A percentile compares a stretch with the other conserved stretches of the same genome.
phyloP scores from a whole-genome alignment of 1,140 invertebrate species.

The Phymastichus coffea region DNA sequence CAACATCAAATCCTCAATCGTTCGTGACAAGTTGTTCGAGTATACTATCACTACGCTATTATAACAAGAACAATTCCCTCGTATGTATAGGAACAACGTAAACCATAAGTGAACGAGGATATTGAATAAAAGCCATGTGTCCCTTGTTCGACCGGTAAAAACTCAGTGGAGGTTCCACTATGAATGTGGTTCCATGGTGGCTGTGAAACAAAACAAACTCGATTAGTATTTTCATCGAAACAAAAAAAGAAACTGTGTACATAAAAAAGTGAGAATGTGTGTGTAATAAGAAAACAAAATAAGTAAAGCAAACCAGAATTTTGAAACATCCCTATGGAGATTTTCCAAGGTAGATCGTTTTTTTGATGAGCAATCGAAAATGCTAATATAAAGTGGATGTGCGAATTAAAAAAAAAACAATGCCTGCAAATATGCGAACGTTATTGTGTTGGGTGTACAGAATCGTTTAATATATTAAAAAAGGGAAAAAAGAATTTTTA shows the following conservation, averaged over 20 bases:
- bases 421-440: constrained; percentile 4
- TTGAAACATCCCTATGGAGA: too few species aligned
- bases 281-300: too few species aligned
- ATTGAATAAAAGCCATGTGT: constrained; percentile 10
- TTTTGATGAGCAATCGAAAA: too few species aligned
- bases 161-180: constrained; percentile 3
- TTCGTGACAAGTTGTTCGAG: constrained; percentile 51
- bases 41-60: constrained; percentile 51
- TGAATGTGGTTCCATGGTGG: constrained; percentile 21
- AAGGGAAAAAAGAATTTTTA: too few species aligned
- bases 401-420: constrained; percentile 2
- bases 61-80: constrained; percentile 50
- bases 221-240: constrained; percentile 24
- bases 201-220: constrained; percentile 24
- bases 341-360: too few species aligned
- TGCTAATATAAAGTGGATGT: not conserved
- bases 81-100: constrained; percentile 49
- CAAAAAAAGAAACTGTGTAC: constrained; percentile 5
- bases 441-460: constrained; percentile 1
- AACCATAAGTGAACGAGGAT: too few species aligned
- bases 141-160: constrained; percentile 9
- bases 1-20: constrained; percentile 40
- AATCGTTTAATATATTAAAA: constrained; percentile 8
- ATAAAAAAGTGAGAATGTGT: too few species aligned
- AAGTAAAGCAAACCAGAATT: too few species aligned